Conservation (phyloP, 53 echinoderm and acorn worm genomes). For the Paelopatides confundens region DNA sequence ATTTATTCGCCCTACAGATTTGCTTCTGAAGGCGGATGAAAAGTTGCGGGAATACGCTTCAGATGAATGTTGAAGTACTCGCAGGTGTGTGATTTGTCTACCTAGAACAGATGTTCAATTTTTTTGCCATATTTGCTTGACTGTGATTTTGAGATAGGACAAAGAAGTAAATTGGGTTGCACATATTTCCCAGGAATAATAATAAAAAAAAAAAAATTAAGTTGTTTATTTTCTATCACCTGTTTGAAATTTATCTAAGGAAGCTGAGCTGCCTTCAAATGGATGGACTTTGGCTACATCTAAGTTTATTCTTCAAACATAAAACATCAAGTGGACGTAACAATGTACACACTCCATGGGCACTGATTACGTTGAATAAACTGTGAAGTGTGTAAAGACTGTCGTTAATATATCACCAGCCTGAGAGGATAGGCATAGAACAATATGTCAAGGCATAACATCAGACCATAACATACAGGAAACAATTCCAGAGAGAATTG, state of each 20-base stretch:
- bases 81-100: constrained; percentile 20
- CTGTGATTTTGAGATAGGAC: constrained; percentile 37
- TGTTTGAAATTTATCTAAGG: constrained; percentile 19
- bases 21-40: constrained; percentile 37
- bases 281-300: constrained; percentile 38
- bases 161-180: background rate
- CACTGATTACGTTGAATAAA: constrained; percentile 23
- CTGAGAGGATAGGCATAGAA: background rate
- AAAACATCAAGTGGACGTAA: constrained; percentile 30
- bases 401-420: constrained; percentile 27
- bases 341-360: constrained; percentile 19
- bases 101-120: constrained; percentile 8
- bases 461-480: no score
- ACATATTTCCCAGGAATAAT: background rate
- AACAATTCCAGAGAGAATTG: no score
- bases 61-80: constrained; percentile 3
- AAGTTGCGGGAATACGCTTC: background rate
- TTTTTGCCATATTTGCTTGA: background rate
- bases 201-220: background rate
- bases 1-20: constrained; percentile 40
- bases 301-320: constrained; percentile 39
- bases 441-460: no score
- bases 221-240: constrained; percentile 18
- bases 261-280: background rate
- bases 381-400: constrained; percentile 19